Conservation (phyloP, 2,113 vertebrate species). For the cattle (Bos taurus) region DNA sequence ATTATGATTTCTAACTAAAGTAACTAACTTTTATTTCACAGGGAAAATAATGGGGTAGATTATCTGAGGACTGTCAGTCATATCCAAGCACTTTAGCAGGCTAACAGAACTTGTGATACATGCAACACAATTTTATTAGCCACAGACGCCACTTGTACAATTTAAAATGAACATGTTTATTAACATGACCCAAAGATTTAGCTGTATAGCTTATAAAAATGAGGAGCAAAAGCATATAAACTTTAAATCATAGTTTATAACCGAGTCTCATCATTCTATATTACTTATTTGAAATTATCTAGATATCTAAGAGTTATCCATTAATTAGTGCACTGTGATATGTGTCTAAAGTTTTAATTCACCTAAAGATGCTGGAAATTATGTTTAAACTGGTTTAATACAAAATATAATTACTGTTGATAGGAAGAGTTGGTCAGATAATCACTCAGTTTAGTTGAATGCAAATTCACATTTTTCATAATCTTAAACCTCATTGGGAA, state of each 20-base stretch:
- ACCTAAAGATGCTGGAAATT: not conserved
- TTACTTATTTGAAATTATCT: not conserved
- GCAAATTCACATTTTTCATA: slow-evolving; percentile 2
- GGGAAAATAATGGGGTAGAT: not conserved
- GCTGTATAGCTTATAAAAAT: not conserved
- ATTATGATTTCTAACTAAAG: not conserved
- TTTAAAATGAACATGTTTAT: not conserved
- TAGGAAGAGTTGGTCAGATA: not conserved
- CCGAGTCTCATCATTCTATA: not conserved
- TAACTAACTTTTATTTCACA: not conserved
- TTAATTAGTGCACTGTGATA: not conserved
- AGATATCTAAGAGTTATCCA: not conserved
- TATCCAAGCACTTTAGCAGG: not conserved
- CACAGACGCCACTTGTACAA: not conserved
- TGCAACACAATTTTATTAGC: not conserved
- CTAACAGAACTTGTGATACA: not conserved
- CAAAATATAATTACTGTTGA: slow-evolving; percentile 3
- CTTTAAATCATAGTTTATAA: not conserved
- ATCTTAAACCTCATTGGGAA: not conserved
- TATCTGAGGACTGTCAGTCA: not conserved
- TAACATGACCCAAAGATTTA: not conserved
- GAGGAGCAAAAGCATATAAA: not conserved
- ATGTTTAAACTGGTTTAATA: not conserved
- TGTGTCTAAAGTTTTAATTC: not conserved
- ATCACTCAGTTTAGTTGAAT: not conserved